phyloP scores from a whole-genome alignment of 2,797 vertebrate genomes.

The Gadopsis bispinosus region DNA sequence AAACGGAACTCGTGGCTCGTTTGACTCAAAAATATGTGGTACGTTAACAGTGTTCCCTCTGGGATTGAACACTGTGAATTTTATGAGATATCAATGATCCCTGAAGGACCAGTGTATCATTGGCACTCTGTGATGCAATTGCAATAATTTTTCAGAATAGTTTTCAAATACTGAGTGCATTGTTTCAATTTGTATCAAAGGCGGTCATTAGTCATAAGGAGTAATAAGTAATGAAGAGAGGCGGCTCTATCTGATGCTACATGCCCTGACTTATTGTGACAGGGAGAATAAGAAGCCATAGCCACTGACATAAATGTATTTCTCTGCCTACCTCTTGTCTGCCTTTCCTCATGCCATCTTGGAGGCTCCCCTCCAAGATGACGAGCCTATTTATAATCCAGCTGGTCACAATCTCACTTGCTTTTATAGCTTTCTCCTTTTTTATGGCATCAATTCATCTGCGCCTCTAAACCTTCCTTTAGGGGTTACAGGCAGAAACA shows the following conservation, averaged over 20 bases:
- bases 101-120: constrained; percentile 34
- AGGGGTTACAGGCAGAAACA: constrained; percentile 22
- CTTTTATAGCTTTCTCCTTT: constrained; percentile 42
- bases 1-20: constrained; percentile 11
- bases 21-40: constrained; percentile 30
- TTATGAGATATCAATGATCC: constrained; percentile 48
- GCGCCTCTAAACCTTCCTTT: constrained; percentile 21
- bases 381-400: constrained; percentile 62
- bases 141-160: constrained; percentile 56
- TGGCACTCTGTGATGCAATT: constrained; percentile 42
- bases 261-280: constrained; percentile 69
- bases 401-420: constrained; percentile 63
- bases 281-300: constrained; percentile 49
- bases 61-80: constrained; percentile 35
- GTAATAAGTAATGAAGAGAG: constrained; percentile 29
- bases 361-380: constrained; percentile 47
- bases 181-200: constrained; percentile 65
- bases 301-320: constrained; percentile 52
- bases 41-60: constrained; percentile 20
- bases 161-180: constrained; percentile 47
- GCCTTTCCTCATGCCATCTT: constrained; percentile 43
- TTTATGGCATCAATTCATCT: constrained; percentile 54
- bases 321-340: constrained; percentile 53
- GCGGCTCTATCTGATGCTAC: constrained; percentile 45
- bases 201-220: constrained; percentile 43